Percentiles rank a stretch among this genome's conserved stretches.
phyloP scores from a whole-genome alignment of 2,888 invertebrate species.

The Microplitis deprimator region DNA sequence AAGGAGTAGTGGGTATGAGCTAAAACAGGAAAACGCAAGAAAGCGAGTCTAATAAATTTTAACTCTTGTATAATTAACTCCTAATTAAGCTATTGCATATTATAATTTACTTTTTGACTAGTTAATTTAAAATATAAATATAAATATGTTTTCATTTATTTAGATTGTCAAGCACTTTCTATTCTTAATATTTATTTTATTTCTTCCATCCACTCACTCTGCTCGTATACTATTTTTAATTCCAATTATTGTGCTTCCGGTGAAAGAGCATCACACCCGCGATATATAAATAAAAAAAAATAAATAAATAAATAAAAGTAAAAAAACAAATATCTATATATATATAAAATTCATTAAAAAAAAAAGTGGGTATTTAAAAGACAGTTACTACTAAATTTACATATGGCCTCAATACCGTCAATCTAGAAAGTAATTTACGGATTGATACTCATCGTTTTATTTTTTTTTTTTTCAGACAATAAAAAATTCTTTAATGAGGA shows the following conservation, averaged over 20 bases:
- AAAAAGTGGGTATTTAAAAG: not conserved
- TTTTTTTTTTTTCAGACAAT: not conserved
- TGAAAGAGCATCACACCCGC: not conserved
- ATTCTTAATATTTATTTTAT: not conserved
- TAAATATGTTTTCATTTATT: not conserved
- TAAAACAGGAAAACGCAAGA: slow-evolving; percentile 9
- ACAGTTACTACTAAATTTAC: slow-evolving; percentile 31
- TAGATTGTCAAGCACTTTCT: not conserved
- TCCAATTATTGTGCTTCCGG: slow-evolving; percentile 9
- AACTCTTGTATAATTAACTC: not conserved
- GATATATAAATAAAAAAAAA: not conserved
- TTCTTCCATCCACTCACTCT: not conserved
- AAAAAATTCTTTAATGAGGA: no score
- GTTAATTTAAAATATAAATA: not conserved
- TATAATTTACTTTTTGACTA: not conserved
- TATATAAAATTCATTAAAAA: not conserved
- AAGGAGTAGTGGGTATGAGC: not conserved
- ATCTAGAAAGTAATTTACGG: slow-evolving; percentile 47
- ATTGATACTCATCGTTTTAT: slow-evolving; percentile 8
- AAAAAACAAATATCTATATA: not conserved
- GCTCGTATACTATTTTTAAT: not conserved
- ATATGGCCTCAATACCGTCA: slow-evolving; percentile 46
- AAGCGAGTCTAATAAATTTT: not conserved
- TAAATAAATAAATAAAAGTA: not conserved
- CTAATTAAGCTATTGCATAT: not conserved